A percentile compares a stretch with the other conserved stretches of the same genome.
phyloP scores from a whole-genome alignment of 2,113 vertebrate species.

The Delphinapterus leucas region DNA sequence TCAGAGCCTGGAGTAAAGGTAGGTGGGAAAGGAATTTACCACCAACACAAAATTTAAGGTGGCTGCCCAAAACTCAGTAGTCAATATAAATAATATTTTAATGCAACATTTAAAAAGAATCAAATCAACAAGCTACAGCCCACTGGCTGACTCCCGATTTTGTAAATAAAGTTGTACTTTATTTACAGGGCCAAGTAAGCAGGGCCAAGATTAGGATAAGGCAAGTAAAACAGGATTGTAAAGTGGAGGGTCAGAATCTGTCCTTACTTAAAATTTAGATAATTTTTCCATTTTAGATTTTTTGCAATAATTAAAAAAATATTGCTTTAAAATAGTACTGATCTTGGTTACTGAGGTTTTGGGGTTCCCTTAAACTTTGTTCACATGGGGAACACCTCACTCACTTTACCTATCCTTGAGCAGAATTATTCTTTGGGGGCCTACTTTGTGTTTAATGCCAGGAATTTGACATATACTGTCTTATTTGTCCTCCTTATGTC shows the following conservation, averaged over 20 bases:
- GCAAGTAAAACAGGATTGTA: background rate
- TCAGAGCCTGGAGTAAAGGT: background rate
- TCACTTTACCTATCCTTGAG: background rate
- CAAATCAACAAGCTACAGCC: background rate
- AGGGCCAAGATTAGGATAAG: background rate
- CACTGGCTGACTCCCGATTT: background rate
- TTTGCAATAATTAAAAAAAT: background rate
- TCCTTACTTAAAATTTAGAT: background rate
- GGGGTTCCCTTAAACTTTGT: background rate
- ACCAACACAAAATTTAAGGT: background rate
- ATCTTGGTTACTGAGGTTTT: background rate
- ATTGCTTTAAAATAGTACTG: background rate
- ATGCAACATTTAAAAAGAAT: background rate
- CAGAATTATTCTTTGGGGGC: background rate
- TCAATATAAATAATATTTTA: background rate
- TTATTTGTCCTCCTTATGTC: background rate
- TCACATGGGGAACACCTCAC: fast-evolving
- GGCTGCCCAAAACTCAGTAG: background rate
- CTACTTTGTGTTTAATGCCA: background rate
- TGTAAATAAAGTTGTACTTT: background rate
- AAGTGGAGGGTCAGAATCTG: background rate
- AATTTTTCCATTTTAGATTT: background rate
- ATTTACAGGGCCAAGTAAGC: background rate
- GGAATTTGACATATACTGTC: background rate
- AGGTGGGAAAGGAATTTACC: background rate